phyloP scores from a whole-genome alignment of 2,113 vertebrate species.

The Polyodon spathula region DNA sequence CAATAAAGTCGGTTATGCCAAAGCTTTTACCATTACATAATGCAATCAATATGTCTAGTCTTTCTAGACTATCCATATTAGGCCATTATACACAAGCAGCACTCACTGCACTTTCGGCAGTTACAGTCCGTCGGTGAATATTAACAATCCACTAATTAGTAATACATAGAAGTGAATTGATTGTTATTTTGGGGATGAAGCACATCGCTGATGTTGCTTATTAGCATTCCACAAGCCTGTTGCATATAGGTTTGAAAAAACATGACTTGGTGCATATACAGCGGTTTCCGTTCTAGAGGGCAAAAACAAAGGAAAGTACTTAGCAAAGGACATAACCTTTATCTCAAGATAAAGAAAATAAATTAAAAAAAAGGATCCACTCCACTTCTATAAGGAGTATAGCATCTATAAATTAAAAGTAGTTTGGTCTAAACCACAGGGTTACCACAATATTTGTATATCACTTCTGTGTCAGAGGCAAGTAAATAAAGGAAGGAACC shows the following conservation, averaged over 20 bases:
- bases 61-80: conserved; percentile 9
- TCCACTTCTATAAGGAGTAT: no score
- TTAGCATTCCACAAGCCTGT: conserved; percentile 22
- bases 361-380: no score
- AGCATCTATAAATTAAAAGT: no score
- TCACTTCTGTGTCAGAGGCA: no score
- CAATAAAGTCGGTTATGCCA: background rate
- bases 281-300: background rate
- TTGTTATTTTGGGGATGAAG: conserved; percentile 17
- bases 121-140: conserved; percentile 21
- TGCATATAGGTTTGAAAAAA: background rate
- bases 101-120: background rate
- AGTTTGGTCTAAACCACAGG: no score
- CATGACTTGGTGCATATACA: background rate
- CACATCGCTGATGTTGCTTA: conserved; percentile 25
- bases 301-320: background rate
- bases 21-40: background rate
- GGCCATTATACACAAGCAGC: background rate
- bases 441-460: no score
- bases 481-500: no score
- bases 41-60: conserved; percentile 13
- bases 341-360: background rate
- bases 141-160: conserved; percentile 32
- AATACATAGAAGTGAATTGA: conserved; percentile 14
- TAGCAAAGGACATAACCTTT: conserved; percentile 11